phyloP scores from a whole-genome alignment of 2,797 vertebrate species.

The Hemibagrus guttatus region DNA sequence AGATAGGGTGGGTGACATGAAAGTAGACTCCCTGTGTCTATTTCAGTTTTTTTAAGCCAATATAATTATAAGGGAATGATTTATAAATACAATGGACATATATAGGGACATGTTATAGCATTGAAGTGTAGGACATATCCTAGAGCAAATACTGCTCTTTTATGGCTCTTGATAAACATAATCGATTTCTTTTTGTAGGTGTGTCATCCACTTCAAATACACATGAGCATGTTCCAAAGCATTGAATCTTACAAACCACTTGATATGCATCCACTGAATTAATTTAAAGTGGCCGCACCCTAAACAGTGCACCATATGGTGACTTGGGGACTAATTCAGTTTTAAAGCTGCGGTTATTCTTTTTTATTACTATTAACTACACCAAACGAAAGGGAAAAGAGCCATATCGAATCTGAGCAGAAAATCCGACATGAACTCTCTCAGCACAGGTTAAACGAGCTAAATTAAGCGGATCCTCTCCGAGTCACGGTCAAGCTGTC shows the following conservation, averaged over 20 bases:
- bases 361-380: neutral
- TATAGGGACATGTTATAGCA: neutral
- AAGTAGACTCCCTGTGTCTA: neutral
- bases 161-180: neutral
- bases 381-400: neutral
- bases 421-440: slow-evolving; percentile 1
- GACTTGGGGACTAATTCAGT: neutral
- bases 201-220: neutral
- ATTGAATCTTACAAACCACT: neutral
- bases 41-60: neutral
- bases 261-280: neutral
- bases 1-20: neutral
- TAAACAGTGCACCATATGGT: neutral
- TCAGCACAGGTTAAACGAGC: neutral
- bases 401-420: neutral
- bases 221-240: neutral
- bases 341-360: neutral
- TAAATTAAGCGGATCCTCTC: slow-evolving; percentile 11
- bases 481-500: slow-evolving; percentile 46
- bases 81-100: neutral
- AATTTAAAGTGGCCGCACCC: neutral
- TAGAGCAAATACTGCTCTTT: neutral
- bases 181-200: neutral
- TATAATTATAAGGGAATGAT: neutral
- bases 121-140: neutral